Base-by-base conservation (phyloP, 2,113 vertebrate genomes). In the Corythornis madagascariensis region DNA sequence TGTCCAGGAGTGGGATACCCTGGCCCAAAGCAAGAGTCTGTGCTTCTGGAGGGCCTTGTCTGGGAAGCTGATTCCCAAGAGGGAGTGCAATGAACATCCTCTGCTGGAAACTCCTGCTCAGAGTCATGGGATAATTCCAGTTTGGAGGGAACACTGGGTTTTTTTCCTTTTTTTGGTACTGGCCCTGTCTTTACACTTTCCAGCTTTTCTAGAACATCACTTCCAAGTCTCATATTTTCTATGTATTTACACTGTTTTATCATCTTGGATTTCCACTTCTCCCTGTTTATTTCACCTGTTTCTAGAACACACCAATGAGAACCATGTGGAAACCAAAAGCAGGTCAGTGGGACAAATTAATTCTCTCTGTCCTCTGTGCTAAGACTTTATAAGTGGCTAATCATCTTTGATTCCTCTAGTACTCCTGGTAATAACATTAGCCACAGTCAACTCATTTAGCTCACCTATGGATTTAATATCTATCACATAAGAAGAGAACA, bases 351-450 rank as follows among this genome's bases (percentile, higher is more conserved):
- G 76, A 92, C 86, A 92, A 86, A 93, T 94, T 45, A 89, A 74
- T 94, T 93, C 57, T 77, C 71, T 69, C 29, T 69, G 71, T 83
- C 85, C 76, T 88, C 52, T 74, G 13, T 38, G 80, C 59, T 93
- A 40, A 85, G 90, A 57, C 88, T 78, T 90, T 52, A 63, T 95
- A 89, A 93, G 86, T 91, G 75, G 60, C 65, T 94, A 91, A 95
- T 93, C 78, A 89, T 87, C 78, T 89, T 50, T 88, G 89, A 86
- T 97, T 93, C 88, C 87, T 90, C 77, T 81, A 88, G 43, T 79
- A n/a, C 60, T 92, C 28, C 74, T 80, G 74, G 53, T 85, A 89
- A 76, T 92, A 70, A 82, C 82, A 78, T 94, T 85, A 88, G 55
- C 75, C 70, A 86, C 2, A 2, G 95, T 94, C 80, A 87, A 77